phyloP scores from a whole-genome alignment of 2,888 invertebrate genomes.

The Eupithecia inturbata region DNA sequence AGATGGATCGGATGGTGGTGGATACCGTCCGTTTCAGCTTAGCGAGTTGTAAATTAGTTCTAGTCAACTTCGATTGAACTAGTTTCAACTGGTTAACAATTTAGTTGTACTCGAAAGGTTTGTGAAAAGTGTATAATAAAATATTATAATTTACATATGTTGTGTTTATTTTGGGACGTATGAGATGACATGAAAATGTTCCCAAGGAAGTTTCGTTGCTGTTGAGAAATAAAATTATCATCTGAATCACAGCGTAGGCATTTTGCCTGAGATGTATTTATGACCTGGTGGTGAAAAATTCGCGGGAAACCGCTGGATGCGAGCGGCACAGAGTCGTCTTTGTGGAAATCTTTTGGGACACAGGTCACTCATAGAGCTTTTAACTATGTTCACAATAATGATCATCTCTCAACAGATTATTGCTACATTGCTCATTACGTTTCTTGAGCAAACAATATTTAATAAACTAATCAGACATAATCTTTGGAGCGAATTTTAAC shows the following conservation, averaged over 20 bases:
- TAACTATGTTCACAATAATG: too few species aligned
- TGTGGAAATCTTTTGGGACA: not conserved
- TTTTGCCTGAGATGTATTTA: not conserved
- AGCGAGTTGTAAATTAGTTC: slow-evolving; percentile 18
- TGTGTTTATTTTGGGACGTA: too few species aligned
- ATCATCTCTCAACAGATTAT: too few species aligned
- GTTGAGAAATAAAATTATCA: not conserved
- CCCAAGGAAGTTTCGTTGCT: not conserved
- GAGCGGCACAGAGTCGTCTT: not conserved
- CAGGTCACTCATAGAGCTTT: too few species aligned
- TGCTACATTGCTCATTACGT: too few species aligned
- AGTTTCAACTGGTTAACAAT: slow-evolving; percentile 2
- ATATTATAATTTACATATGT: too few species aligned
- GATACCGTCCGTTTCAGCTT: slow-evolving; percentile 10
- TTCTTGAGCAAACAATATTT: not conserved
- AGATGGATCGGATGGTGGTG: not conserved
- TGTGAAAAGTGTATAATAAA: too few species aligned
- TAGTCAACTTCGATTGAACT: slow-evolving; percentile 11
- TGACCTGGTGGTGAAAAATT: not conserved
- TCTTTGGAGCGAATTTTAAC: slow-evolving; percentile 23
- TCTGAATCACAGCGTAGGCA: not conserved
- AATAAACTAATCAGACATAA: slow-evolving; percentile 7
- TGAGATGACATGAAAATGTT: too few species aligned
- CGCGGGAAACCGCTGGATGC: not conserved
- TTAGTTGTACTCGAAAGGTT: not conserved